phyloP scores from a whole-genome alignment of 2,888 invertebrate genomes.

The Lissocephala sabroskyi region DNA sequence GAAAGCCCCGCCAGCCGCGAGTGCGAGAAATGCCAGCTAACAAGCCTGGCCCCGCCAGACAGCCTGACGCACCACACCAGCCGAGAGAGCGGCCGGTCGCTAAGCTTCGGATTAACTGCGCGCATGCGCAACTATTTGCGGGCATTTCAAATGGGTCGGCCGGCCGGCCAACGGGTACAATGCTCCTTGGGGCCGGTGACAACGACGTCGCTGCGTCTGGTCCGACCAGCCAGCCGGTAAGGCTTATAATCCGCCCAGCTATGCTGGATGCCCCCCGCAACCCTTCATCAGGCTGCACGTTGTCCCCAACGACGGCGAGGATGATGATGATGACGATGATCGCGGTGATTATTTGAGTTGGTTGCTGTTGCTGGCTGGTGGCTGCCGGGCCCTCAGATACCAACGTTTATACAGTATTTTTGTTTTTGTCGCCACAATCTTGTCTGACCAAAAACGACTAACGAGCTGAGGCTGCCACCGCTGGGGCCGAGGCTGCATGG shows the following conservation, averaged over 20 bases:
- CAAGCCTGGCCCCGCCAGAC: constrained; percentile 39
- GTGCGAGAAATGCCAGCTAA: constrained; percentile 33
- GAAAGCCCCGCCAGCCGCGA: constrained; percentile 20
- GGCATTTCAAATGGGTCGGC: constrained; percentile 67
- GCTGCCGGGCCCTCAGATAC: constrained; percentile 44
- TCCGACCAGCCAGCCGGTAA: constrained; percentile 22
- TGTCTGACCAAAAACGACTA: constrained; percentile 62
- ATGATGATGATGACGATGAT: constrained; percentile 41
- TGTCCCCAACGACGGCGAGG: constrained; percentile 19
- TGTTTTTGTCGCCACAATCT: constrained; percentile 47
- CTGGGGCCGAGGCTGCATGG: too few species aligned
- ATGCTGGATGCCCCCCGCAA: constrained; percentile 40
- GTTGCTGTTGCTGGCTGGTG: constrained; percentile 23
- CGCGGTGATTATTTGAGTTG: constrained; percentile 52
- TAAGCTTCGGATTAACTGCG: constrained; percentile 54
- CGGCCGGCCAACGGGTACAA: constrained; percentile 36
- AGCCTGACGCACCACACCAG: constrained; percentile 52
- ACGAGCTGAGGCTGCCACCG: too few species aligned
- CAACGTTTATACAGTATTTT: constrained; percentile 28
- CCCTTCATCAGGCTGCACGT: too few species aligned
- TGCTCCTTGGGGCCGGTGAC: constrained; percentile 29
- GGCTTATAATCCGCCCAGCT: constrained; percentile 53
- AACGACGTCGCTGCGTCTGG: constrained; percentile 57
- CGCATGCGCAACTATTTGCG: constrained; percentile 63
- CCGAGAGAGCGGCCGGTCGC: constrained; percentile 7